Evolutionary conservation across 2,113 vertebrate genomes (phyloP).

Genomic region (Sturnus vulgaris): DNA sequence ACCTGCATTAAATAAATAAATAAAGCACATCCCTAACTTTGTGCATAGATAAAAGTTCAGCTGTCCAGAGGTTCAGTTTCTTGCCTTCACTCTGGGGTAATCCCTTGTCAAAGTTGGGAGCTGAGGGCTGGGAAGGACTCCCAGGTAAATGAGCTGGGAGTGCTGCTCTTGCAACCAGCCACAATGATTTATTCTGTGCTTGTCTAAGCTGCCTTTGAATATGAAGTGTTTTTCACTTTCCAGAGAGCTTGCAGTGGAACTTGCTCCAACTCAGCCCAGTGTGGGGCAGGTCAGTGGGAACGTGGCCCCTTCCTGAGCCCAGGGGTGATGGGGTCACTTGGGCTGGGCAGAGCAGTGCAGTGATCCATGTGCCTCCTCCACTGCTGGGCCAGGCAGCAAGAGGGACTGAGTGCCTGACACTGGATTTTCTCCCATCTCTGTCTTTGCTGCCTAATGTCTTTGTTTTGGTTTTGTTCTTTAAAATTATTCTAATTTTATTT

Average conservation of each 20-base stretch:
- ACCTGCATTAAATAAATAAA: neutral
- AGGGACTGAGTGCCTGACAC: too few species aligned
- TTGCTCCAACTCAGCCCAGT: accelerated
- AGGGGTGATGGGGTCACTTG: accelerated
- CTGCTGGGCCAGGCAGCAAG: neutral
- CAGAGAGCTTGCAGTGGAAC: neutral
- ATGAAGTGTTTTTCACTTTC: accelerated
- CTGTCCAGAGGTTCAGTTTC: neutral
- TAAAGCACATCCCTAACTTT: neutral
- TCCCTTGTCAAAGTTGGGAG: neutral
- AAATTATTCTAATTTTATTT: neutral
- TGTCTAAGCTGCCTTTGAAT: neutral
- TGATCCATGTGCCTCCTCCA: accelerated
- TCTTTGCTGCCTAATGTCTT: neutral
- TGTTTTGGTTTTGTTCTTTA: neutral
- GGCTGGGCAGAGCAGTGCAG: accelerated
- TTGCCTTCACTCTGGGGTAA: neutral
- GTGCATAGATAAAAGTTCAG: neutral
- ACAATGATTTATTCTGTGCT: accelerated
- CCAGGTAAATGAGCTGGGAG: neutral
- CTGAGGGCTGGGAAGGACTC: neutral
- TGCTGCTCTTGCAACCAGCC: neutral
- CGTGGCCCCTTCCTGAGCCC: accelerated
- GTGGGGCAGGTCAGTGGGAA: neutral
- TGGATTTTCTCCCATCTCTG: neutral